Conservation (phyloP, 2,888 invertebrate genomes). For the Crioceris asparagi region DNA sequence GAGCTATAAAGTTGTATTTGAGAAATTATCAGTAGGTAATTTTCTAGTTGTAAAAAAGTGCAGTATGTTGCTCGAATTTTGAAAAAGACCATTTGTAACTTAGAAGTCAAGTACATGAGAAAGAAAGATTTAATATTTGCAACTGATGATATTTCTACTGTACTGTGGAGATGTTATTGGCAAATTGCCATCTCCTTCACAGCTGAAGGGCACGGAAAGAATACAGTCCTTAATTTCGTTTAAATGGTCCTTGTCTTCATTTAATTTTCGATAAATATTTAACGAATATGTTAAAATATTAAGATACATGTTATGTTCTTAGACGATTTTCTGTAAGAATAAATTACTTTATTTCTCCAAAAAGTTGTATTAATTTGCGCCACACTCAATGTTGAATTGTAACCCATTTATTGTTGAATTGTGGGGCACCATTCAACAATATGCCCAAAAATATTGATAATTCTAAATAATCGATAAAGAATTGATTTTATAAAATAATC, state of each 20-base stretch:
- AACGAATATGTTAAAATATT: no score
- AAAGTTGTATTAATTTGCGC: no score
- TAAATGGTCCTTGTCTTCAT: slow-evolving; percentile 2
- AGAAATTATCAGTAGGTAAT: no score
- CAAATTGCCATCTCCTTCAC: slow-evolving; percentile 7
- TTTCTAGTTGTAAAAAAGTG: background rate
- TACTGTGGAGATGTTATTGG: slow-evolving; percentile 2
- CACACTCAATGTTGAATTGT: background rate
- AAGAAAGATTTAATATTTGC: slow-evolving; percentile 2
- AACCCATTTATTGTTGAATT: background rate
- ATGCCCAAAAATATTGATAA: no score
- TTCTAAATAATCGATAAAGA: no score
- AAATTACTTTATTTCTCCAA: background rate
- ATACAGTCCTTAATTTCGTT: slow-evolving; percentile 4
- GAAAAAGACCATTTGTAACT: slow-evolving; percentile 1
- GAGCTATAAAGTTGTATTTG: no score
- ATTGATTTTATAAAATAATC: no score
- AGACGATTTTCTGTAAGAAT: background rate
- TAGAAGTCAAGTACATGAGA: slow-evolving; percentile 5
- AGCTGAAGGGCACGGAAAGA: slow-evolving; percentile 6
- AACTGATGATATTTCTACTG: slow-evolving; percentile 6
- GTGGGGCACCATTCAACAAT: no score
- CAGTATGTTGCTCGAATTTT: background rate
- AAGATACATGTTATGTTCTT: background rate
- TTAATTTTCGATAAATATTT: slow-evolving; percentile 1